Conservation (phyloP, 2,113 vertebrate species). For the Corythornis vintsioides region DNA sequence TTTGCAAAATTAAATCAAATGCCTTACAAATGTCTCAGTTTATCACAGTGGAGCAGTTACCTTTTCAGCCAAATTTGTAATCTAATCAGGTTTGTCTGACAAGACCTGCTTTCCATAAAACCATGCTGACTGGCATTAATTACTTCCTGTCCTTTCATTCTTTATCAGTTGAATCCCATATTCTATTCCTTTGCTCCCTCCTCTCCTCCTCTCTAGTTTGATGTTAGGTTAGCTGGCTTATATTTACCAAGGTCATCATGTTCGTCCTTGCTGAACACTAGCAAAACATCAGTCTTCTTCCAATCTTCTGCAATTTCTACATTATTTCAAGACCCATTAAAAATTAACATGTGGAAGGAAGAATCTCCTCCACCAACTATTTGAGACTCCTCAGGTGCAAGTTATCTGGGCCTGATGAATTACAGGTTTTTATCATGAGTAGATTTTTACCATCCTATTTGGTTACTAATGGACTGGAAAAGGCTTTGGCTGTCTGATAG, state of each 20-base stretch:
- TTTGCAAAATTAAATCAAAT: constrained; percentile 43
- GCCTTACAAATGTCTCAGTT: background rate
- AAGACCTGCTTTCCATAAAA: constrained; percentile 63
- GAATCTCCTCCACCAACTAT: constrained; percentile 21
- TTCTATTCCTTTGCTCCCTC: constrained; percentile 23
- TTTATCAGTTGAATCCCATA: constrained; percentile 48
- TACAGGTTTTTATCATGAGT: constrained; percentile 54
- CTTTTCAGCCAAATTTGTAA: constrained; percentile 55
- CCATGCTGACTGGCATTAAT: constrained; percentile 64
- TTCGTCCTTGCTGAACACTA: constrained; percentile 9
- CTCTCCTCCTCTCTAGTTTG: background rate
- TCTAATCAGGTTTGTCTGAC: constrained; percentile 59
- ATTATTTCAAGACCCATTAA: constrained; percentile 61
- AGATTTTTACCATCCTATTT: constrained; percentile 58
- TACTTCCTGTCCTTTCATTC: constrained; percentile 61
- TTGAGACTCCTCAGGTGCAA: constrained; percentile 34
- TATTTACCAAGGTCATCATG: constrained; percentile 59
- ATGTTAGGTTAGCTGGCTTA: constrained; percentile 24
- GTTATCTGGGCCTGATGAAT: constrained; percentile 51
- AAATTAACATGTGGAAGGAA: constrained; percentile 60
- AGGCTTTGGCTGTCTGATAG: constrained; percentile 19
- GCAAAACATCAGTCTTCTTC: constrained; percentile 40
- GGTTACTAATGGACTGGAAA: constrained; percentile 67
- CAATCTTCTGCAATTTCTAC: constrained; percentile 60
- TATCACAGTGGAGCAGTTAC: background rate